Evolutionary conservation across 2,888 invertebrate genomes (phyloP).

Genomic region (Schizotus pectinicornis): DNA sequence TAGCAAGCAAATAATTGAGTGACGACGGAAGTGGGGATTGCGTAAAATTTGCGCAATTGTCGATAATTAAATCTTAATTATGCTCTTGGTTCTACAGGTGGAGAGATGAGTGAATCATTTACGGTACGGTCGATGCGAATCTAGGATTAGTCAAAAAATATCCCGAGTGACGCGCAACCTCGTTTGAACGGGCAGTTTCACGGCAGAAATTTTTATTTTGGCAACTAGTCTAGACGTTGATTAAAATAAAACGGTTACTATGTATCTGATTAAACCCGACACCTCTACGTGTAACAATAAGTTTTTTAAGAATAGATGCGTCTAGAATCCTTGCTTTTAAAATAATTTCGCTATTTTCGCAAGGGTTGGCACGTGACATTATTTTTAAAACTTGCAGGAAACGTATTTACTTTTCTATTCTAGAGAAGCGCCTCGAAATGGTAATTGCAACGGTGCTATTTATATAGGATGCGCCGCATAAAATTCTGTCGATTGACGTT

Average conservation of each 20-base stretch:
- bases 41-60: no score
- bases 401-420: background rate
- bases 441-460: no score
- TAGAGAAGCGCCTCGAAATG: no score
- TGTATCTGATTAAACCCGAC: background rate
- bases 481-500: constrained; percentile 7
- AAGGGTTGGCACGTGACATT: constrained; percentile 10
- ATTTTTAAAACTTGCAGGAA: constrained; percentile 8
- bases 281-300: background rate
- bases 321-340: constrained; percentile 6
- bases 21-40: no score
- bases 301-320: background rate
- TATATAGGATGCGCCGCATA: background rate
- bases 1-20: no score
- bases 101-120: no score
- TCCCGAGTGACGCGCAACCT: constrained; percentile 15
- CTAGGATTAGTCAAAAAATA: constrained; percentile 12
- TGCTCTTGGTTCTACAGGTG: no score
- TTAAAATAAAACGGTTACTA: background rate
- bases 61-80: no score
- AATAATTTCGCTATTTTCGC: constrained; percentile 6
- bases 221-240: background rate
- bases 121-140: no score
- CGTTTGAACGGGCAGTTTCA: constrained; percentile 2
- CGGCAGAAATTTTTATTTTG: constrained; percentile 7